Base-by-base conservation (phyloP, 1,140 invertebrate species). In the Polyergus mexicanus region DNA sequence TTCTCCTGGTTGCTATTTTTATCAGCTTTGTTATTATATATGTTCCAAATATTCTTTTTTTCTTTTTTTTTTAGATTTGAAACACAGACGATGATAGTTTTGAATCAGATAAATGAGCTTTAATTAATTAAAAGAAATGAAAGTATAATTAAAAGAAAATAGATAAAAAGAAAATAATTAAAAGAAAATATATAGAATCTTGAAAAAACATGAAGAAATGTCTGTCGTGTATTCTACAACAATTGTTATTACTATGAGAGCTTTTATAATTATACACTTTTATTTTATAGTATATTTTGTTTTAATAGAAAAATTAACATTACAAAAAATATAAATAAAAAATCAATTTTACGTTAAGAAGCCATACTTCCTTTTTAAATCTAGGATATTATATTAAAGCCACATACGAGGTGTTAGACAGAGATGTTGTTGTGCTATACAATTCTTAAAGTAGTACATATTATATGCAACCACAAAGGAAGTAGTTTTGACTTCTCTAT, bases 11-110 rank as follows among this genome's bases (percentile, higher is more conserved):
- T n/a, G 66, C 10, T 47, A 25, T 5, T 7, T 71, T 69, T 25
- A 71, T 19, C 35, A 69, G 38, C 32, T 44, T 72, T 60, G 25
- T 60, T 78, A 5, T 78, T 44, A 38, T 22, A 35, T 6, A 63
- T 35, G 10, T 6, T 32, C 22, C 8, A 7, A 22, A 44, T 68
- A 22, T 56, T 56, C 19, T 71, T 71, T 13, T 74, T 38, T 76
- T 47, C 38, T 28, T 32, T 81, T 51, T 5, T 32, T 28, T 28
- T n/a, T n/a, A n/a, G 1, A 28, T 28, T 28, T 28, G 25, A 28
- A 58, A 3, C 13, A 3, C 28, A 25, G 13, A 51, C 11, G 32
- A 51, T 65, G 0, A n/a, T 16, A 35, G 0, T 51, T 78, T 2
- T 62, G 7, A 62, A 41, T 3, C 2, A 10, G 7, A 76, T 44